Percentiles rank a stretch among this genome's conserved stretches.
Conservation (phyloP, 2,888 invertebrate genomes). For the Alviniconcha strummeri region DNA sequence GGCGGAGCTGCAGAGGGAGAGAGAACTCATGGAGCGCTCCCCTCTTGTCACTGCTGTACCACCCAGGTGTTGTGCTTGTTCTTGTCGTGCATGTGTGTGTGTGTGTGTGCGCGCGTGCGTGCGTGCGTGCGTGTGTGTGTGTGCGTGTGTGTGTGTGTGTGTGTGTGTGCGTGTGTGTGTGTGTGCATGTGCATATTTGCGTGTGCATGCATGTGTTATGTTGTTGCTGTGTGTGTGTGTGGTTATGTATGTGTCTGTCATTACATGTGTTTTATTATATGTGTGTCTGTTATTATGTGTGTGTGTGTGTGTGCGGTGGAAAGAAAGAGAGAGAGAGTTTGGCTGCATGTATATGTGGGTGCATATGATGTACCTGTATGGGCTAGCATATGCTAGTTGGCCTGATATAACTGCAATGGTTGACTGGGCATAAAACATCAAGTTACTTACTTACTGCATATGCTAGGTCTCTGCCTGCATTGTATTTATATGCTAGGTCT, state of each 20-base stretch:
- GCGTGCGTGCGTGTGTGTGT: neutral
- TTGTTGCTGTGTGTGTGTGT: neutral
- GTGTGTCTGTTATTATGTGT: too few relatives aligned
- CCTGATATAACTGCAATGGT: too few relatives aligned
- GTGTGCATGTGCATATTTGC: neutral
- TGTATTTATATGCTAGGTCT: too few relatives aligned
- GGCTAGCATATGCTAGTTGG: too few relatives aligned
- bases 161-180: neutral
- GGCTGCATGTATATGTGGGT: too few relatives aligned
- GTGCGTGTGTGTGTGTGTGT: neutral
- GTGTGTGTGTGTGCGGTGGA: too few relatives aligned
- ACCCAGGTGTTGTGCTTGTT: too few relatives aligned
- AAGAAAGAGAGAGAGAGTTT: too few relatives aligned
- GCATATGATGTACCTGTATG: too few relatives aligned
- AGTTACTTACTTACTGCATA: too few relatives aligned
- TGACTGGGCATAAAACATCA: too few relatives aligned
- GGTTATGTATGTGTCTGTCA: neutral
- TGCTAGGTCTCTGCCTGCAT: too few relatives aligned
- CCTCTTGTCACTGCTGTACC: neutral
- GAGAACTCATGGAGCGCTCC: constrained; percentile 6
- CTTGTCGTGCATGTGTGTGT: neutral
- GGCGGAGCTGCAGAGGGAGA: neutral
- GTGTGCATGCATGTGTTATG: neutral
- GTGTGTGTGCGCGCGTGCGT: neutral
- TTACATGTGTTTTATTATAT: neutral